These are phyloP conservation scores for Micrastur ruficollis DNA, from an alignment of 2,797 vertebrate genomes.

Conservation along the genomic window DNA sequence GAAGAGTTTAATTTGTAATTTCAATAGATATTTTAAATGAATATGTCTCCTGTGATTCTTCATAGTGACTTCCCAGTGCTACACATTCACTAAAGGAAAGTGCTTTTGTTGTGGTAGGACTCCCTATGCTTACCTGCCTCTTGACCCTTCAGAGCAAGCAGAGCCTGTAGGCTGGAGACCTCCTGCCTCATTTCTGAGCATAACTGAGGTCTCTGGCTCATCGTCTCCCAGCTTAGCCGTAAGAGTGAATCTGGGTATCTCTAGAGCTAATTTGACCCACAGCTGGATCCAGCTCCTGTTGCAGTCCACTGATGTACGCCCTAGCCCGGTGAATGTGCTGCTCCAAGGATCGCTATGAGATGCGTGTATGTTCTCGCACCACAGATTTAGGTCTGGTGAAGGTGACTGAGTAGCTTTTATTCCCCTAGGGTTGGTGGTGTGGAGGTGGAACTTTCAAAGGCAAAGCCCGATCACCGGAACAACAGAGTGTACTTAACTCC, in stretches of 20 bases:
- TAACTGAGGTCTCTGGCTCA: not conserved
- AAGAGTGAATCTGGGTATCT: not conserved
- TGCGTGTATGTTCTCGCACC: not conserved
- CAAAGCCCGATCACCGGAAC: not conserved
- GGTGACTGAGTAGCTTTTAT: not conserved
- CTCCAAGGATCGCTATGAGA: not conserved
- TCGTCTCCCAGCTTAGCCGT: not conserved
- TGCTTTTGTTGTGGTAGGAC: not conserved
- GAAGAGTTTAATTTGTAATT: slow-evolving; percentile 74
- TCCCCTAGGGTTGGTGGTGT: not conserved
- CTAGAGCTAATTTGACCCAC: not conserved
- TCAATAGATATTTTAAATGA: slow-evolving; percentile 79
- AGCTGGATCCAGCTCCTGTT: not conserved
- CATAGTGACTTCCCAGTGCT: not conserved
- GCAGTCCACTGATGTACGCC: rapidly evolving
- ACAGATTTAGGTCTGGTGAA: not conserved
- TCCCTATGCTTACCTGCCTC: not conserved
- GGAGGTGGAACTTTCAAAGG: not conserved
- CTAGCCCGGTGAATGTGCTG: not conserved
- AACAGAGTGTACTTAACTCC: not conserved
- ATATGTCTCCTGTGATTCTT: slow-evolving; percentile 47
- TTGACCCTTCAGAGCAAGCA: not conserved
- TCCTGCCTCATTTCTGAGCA: not conserved
- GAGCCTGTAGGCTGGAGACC: not conserved
- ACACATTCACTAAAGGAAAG: not conserved